Evolutionary conservation across 2,113 vertebrate species (phyloP), one percentile per base, ranked within the genome.

Genomic region (Nerophis ophidion): DNA sequence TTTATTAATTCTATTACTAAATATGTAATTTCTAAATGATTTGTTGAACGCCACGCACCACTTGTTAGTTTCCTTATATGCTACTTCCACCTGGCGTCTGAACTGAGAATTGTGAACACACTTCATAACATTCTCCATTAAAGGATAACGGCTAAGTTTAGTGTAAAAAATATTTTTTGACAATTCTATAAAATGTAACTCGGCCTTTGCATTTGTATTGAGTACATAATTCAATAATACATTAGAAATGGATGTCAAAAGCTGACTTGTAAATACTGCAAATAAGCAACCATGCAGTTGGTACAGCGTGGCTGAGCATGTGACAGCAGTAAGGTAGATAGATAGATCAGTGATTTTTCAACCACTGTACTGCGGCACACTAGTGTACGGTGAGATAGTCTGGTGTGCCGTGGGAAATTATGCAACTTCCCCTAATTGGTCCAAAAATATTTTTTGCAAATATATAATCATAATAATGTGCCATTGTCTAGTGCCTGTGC

Each of bases 231-330:
- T 26, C 48, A 72, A 62, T 70, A 63, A 88, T 86, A 75, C 86
- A 86, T 85, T 84, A 81, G 77, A 88, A 84, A 83, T 85, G 81
- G 86, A 75, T 58, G 56, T 13, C 47, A 5, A 6, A 8, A 1
- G 2, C 8, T 50, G 3, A 72, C 4, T 26, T 11, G 44, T 10
- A 8, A 26, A 26, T 26, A 26, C 26, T 26, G 26, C 26, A 26
- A 26, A 26, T 26, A 26, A 26, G 26, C 26, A 26, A 13, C 2
- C 5, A n/a, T n/a, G n/a, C n/a, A 44, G 40, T 12, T 45, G 5
- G 3, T 7, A 53, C 4, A 38, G 7, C 1, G 0, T 6, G 1
- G n/a, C 0, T 16, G 5, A 4, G 0, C 15, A 1, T 19, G 53
- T 16, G 2, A 2, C 7, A 7, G 0, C 2, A 15, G 1, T 14